Conservation (phyloP, 92 coral and sea anemone genomes). For the Diadumene lineata region DNA sequence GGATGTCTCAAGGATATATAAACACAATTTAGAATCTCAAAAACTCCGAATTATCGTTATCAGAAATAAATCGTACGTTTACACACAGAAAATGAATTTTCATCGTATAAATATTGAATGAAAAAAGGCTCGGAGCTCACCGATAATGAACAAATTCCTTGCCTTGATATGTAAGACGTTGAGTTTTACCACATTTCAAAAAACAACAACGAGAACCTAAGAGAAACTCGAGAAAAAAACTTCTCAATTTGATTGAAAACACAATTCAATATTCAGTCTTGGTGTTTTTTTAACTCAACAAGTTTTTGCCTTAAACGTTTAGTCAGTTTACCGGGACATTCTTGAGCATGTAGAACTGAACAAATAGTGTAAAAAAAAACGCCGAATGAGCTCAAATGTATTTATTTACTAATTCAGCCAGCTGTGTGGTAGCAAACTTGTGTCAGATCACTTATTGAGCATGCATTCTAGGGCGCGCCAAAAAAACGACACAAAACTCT, state of each 20-base stretch:
- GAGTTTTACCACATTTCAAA: not conserved
- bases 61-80: not conserved
- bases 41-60: not conserved
- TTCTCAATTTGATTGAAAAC: not conserved
- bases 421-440: constrained; percentile 23
- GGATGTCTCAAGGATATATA: not conserved
- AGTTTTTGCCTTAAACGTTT: not conserved
- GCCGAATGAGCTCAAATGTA: constrained; percentile 4
- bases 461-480: constrained; percentile 27
- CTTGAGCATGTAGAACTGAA: constrained; percentile 10
- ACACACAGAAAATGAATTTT: not conserved
- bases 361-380: constrained; percentile 9
- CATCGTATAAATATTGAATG: not conserved
- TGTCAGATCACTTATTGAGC: constrained; percentile 6
- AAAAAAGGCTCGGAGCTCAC: not conserved
- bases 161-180: not conserved
- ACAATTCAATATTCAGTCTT: not conserved
- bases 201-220: not conserved
- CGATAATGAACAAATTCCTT: not conserved
- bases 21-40: not conserved
- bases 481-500: constrained; percentile 2
- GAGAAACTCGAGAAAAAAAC: not conserved
- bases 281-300: not conserved
- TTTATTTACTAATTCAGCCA: constrained; percentile 18
- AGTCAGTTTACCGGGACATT: constrained; percentile 1